A percentile compares a stretch with the other conserved stretches of the same genome.
These are phyloP conservation scores for Zingel zingel DNA, from an alignment of 2,113 vertebrate genomes.

Conservation along the genomic window DNA sequence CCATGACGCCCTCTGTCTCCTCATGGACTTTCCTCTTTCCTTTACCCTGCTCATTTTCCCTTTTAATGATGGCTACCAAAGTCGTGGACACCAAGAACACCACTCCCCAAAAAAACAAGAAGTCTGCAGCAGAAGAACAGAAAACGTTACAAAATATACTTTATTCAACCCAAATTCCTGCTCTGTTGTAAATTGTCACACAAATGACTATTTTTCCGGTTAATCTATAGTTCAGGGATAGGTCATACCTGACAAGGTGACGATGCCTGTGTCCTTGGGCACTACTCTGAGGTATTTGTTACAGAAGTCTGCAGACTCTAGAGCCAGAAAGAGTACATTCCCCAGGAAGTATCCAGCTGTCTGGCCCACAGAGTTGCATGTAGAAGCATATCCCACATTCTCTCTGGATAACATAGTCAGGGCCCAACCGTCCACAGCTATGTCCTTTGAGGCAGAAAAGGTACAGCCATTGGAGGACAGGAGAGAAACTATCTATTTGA, in stretches of 20 bases:
- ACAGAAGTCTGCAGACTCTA: constrained; percentile 97
- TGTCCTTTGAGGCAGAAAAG: constrained; percentile 81
- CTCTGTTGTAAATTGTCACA: not conserved
- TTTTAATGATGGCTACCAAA: constrained; percentile 93
- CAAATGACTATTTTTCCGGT: not conserved
- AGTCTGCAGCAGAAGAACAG: constrained; percentile 85
- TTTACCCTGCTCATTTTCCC: constrained; percentile 84
- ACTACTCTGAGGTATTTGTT: constrained; percentile 94
- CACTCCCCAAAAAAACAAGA: constrained; percentile 96
- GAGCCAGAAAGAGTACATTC: constrained; percentile 96
- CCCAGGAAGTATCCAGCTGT: constrained; percentile 98
- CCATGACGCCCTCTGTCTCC: constrained; percentile 92
- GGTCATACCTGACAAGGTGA: constrained; percentile 93
- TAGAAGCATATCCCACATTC: constrained; percentile 98
- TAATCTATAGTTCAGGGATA: not conserved
- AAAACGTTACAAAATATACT: not conserved
- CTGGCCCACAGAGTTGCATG: constrained; percentile 98
- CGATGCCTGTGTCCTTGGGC: constrained; percentile 90
- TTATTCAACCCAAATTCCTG: not conserved
- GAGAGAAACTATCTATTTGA: not conserved
- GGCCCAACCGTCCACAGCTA: constrained; percentile 98
- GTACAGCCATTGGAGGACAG: not conserved
- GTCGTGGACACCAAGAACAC: constrained; percentile 96
- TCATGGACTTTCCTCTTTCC: constrained; percentile 82
- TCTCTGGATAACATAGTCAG: constrained; percentile 96